Evolutionary conservation across 2,113 vertebrate genomes (phyloP).

Genomic region (Nothocercus julius): DNA sequence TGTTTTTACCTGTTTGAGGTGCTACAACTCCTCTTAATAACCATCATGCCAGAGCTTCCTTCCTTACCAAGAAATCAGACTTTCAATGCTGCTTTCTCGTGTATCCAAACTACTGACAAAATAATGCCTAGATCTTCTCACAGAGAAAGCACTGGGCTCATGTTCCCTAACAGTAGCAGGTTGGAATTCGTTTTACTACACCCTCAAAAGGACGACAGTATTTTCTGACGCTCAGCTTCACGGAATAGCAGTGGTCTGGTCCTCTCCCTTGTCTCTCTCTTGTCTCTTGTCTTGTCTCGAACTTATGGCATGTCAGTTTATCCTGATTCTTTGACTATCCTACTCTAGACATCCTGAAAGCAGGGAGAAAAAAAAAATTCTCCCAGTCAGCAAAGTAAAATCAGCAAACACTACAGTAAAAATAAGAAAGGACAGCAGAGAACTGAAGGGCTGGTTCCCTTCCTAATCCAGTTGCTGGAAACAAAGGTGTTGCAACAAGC

Average conservation of each 20-base stretch:
- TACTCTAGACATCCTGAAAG: neutral
- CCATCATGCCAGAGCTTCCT: neutral
- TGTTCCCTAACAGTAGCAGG: neutral
- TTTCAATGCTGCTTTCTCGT: neutral
- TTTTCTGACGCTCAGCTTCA: neutral
- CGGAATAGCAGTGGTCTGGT: neutral
- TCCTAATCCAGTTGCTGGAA: conserved; percentile 6
- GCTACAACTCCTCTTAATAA: conserved; percentile 5
- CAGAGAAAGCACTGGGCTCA: conserved; percentile 63
- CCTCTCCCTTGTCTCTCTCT: no score
- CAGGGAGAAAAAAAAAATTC: neutral
- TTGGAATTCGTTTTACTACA: neutral
- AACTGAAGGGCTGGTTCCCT: neutral
- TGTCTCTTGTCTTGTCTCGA: neutral
- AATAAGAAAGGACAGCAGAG: neutral
- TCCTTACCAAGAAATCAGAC: neutral
- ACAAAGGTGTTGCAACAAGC: neutral
- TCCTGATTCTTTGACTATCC: neutral
- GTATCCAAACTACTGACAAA: neutral
- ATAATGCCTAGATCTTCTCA: conserved; percentile 23
- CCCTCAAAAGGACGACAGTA: neutral
- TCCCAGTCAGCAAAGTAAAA: conserved; percentile 45
- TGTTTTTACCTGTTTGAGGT: conserved; percentile 60
- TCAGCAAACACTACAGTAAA: neutral
- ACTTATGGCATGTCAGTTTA: neutral